Evolutionary conservation across 2,888 invertebrate species (phyloP).

Genomic region (Ceriagrion tenellum): DNA sequence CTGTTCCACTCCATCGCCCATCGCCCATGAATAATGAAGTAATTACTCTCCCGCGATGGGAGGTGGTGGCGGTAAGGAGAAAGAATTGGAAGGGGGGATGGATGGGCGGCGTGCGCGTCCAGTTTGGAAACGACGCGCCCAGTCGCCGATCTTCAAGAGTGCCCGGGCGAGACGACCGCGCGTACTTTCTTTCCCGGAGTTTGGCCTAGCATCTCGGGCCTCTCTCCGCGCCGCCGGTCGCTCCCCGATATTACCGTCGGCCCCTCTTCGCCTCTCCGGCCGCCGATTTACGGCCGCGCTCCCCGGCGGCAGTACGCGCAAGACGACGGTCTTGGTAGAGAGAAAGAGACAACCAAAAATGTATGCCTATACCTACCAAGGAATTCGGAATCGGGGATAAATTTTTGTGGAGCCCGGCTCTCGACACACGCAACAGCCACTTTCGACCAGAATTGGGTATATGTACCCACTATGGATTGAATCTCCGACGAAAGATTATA

Average conservation of each 20-base stretch:
- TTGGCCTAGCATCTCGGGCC: not conserved
- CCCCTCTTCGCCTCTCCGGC: not conserved
- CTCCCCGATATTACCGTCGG: not conserved
- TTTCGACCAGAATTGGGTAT: not conserved
- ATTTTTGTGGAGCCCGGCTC: not conserved
- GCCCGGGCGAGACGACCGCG: not conserved
- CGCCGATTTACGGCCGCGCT: not conserved
- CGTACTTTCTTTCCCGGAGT: not conserved
- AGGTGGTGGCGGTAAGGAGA: not conserved
- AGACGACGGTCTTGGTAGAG: not conserved
- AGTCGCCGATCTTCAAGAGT: not conserved
- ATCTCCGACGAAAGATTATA: not conserved
- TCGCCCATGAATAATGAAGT: slow-evolving; percentile 16
- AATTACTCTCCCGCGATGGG: not conserved
- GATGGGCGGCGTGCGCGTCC: not conserved
- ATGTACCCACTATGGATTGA: not conserved
- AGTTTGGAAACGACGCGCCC: not conserved
- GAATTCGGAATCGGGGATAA: not conserved
- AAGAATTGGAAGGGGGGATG: not conserved
- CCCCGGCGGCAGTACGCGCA: not conserved
- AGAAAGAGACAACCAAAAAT: not conserved
- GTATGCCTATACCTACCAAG: not conserved
- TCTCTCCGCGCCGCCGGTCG: not conserved
- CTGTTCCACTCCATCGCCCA: not conserved
- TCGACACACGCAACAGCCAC: not conserved